Evolutionary conservation across 2,888 invertebrate species (phyloP).

Genomic region (Scaptomyza polygonia): DNA sequence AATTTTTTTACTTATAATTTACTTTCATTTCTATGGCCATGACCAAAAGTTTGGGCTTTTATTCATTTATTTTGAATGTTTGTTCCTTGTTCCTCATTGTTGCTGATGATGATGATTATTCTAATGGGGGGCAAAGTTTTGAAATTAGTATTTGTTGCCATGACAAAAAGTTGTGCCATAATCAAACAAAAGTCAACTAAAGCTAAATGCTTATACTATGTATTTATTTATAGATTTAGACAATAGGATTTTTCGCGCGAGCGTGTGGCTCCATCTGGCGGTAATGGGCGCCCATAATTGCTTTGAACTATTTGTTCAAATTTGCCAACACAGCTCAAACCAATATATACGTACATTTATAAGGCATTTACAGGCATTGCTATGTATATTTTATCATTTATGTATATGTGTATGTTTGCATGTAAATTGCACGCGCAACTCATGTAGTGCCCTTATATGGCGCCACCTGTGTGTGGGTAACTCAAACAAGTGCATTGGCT

Average conservation of each 20-base stretch:
- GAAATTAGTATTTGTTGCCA: constrained; percentile 58
- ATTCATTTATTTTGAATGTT: not conserved
- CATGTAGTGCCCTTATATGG: constrained; percentile 4
- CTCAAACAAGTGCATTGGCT: constrained; percentile 8
- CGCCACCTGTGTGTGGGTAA: constrained; percentile 11
- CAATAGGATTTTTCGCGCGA: constrained; percentile 19
- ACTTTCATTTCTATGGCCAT: constrained; percentile 36
- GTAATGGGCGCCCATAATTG: not conserved
- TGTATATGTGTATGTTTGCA: not conserved
- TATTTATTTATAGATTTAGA: constrained; percentile 57
- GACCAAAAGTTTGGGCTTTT: constrained; percentile 8
- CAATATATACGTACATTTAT: not conserved
- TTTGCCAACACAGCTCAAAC: constrained; percentile 1
- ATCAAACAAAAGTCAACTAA: constrained; percentile 43
- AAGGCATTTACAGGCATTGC: not conserved
- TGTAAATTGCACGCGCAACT: constrained; percentile 13
- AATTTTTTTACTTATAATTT: constrained; percentile 70
- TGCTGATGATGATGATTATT: constrained; percentile 48
- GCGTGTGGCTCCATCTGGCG: constrained; percentile 1
- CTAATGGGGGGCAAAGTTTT: constrained; percentile 41
- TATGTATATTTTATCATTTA: not conserved
- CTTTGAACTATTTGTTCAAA: not conserved
- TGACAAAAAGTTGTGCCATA: constrained; percentile 66
- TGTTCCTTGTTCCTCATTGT: constrained; percentile 4
- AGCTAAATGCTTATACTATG: constrained; percentile 45